Base-by-base conservation (phyloP, 2,888 invertebrate genomes). In the Monopis laevigella region DNA sequence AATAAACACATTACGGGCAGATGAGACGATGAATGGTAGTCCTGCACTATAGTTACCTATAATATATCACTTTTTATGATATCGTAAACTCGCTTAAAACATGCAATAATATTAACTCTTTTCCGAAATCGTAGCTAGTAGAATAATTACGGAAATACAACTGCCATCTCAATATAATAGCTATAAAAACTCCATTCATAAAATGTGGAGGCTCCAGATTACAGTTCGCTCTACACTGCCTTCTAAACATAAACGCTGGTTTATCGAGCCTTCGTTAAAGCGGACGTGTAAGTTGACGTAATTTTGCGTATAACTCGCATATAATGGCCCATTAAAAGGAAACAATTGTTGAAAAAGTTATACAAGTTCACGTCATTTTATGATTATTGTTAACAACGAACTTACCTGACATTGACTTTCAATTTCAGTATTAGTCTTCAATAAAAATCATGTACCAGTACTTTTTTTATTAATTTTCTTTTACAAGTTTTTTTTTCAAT, bases 261-360 rank as follows among this genome's bases (percentile, higher is more conserved):
- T 75, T 74, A 77, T 75, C 71, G 74, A 61, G 61, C 65, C 62
- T 64, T 65, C 63, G 70, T 75, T 71, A 74, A 71, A 64, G 65
- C 67, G 65, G 68, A 75, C 70, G 77, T 78, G 77, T 75, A 77
- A 69, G 74, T 70, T 75, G 71, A 78, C 74, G 78, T 78, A 74
- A 74, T 77, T 78, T 78, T 78, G 75, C 77, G 73, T 75, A 75
- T 75, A 78, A 72, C 73, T 64, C 67, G 69, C 65, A 73, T 73
- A 75, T 78, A 75, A 80, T 75, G 73, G 75, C 61, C 77, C 72
- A 78, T 80, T 78, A 78, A 78, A 77, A 68, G 68, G 72, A 77
- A 78, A 80, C 78, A 77, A 78, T 80, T 78, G 78, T 77, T 78
- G 67, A 78, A 80, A 80, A 80, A 78, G 74, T 80, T 75, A 75